Evolutionary conservation across 1,140 invertebrate genomes (phyloP).

Genomic region (Tetragnatha versicolor): DNA sequence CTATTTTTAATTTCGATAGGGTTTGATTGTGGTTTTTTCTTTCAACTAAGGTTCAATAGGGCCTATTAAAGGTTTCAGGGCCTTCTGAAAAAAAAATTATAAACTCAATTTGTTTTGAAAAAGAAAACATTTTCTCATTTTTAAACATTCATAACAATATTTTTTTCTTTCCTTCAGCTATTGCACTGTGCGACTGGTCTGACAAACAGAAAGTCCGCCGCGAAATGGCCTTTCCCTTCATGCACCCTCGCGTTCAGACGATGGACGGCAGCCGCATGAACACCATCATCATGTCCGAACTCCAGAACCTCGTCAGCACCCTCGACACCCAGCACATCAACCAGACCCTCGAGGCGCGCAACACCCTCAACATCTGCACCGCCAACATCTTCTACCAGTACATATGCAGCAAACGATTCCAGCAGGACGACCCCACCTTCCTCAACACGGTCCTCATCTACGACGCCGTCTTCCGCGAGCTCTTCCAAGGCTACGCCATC

Average conservation of each 20-base stretch:
- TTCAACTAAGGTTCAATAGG: too few relatives aligned
- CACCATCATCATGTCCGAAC: constrained; percentile 56
- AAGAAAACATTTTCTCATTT: too few relatives aligned
- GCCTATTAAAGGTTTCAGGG: too few relatives aligned
- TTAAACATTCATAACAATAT: too few relatives aligned
- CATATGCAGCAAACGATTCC: constrained; percentile 80
- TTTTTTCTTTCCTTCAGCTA: constrained; percentile 75
- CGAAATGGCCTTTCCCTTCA: constrained; percentile 78
- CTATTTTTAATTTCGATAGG: too few relatives aligned
- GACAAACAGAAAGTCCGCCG: constrained; percentile 78
- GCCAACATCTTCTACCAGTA: constrained; percentile 86
- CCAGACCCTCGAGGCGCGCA: constrained; percentile 68
- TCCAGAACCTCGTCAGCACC: constrained; percentile 44
- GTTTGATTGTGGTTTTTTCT: too few relatives aligned
- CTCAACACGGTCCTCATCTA: constrained; percentile 74
- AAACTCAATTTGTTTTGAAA: too few relatives aligned
- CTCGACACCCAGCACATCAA: constrained; percentile 10
- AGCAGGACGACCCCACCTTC: constrained; percentile 73
- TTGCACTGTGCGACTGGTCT: constrained; percentile 87
- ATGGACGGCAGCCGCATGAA: constrained; percentile 69
- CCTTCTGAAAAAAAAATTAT: too few relatives aligned
- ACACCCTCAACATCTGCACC: constrained; percentile 73
- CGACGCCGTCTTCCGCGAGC: constrained; percentile 86
- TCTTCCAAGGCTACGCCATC: constrained; percentile 85
- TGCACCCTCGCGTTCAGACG: constrained; percentile 75